Evolutionary conservation across 2,888 invertebrate species (phyloP), one percentile per base, ranked within the genome.

Genomic region (Malthinus seriepunctatus): DNA sequence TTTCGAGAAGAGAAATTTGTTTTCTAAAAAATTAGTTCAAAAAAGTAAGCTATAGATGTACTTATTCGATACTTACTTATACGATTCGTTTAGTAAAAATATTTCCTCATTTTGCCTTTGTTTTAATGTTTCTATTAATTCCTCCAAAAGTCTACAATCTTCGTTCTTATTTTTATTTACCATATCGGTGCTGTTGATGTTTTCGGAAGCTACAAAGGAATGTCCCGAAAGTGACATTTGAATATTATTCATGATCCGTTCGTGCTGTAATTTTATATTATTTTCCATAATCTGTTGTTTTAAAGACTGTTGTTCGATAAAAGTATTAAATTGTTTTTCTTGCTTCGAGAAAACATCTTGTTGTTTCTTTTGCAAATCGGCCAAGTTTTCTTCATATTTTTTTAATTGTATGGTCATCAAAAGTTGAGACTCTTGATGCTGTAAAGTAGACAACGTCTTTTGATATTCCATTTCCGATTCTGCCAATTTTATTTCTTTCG

Each of bases 381-480:
- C 79, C 33, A 86, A 75, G 70, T 80, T 83, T 66, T 86, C 84
- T 69, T 86, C 86, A 66, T 86, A 86, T 37, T 85, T 86, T 70
- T 85, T 85, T 51, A 86, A 72, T 64, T 86, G 86, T 63, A 86
- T 72, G 7, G 86, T 85, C 39, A 86, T 81, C 78, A 85, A 77
- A 44, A 86, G 66, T 66, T 86, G 85, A 0, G 85, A 82, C 72
- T 86, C 86, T 69, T 86, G 86, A 65, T 86, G 84, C 63, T 86
- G 85, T 58, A 86, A 74, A 55, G 82, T 83, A 31, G 84, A 71
- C 7, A 83, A 76, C 1, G 84, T 81, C 37, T 83, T 83, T 71
- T 84, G 84, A 31, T 81, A 76, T 9, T 82, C 80, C 39, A 84
- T 72, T 63, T 84, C 66, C 0, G 73, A 69, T 4, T 73, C 65